Evolutionary conservation across 2,113 vertebrate genomes (phyloP).

Genomic region (Mesoclemmys tuberculata): DNA sequence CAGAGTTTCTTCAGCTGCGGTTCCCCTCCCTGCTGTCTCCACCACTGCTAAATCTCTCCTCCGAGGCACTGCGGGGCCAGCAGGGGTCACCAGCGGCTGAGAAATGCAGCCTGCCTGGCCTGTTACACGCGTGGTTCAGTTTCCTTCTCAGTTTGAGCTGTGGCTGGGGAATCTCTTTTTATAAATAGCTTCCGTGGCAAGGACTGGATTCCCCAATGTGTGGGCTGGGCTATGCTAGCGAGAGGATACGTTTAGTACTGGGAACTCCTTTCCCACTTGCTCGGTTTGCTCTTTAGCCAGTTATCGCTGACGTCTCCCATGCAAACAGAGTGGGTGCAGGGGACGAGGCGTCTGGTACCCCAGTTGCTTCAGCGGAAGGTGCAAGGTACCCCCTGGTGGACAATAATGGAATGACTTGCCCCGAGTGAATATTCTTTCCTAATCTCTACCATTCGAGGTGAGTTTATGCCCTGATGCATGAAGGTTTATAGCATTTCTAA

Average conservation of each 20-base stretch:
- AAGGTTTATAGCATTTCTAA: not conserved
- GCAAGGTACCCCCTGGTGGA: not conserved
- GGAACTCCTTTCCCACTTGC: not conserved
- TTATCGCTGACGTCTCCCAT: not conserved
- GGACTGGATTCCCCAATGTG: not conserved
- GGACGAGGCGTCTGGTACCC: not conserved
- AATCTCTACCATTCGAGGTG: not conserved
- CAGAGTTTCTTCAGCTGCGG: not conserved
- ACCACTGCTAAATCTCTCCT: not conserved
- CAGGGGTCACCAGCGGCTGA: not conserved
- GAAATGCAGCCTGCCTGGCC: not conserved
- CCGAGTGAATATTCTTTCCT: not conserved
- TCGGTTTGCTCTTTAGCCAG: not conserved
- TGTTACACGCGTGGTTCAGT: not conserved
- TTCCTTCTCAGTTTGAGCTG: not conserved
- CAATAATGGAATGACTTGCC: not conserved
- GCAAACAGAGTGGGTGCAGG: not conserved
- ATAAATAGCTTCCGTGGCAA: not conserved
- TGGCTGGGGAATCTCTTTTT: not conserved
- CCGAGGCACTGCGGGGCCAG: not conserved
- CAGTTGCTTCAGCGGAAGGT: not conserved
- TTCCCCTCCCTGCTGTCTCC: not conserved
- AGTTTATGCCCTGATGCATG: not conserved
- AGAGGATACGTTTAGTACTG: not conserved
- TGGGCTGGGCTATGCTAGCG: not conserved